These are phyloP conservation scores for Nyctibius grandis DNA, from an alignment of 2,797 vertebrate genomes.

Conservation along the genomic window DNA sequence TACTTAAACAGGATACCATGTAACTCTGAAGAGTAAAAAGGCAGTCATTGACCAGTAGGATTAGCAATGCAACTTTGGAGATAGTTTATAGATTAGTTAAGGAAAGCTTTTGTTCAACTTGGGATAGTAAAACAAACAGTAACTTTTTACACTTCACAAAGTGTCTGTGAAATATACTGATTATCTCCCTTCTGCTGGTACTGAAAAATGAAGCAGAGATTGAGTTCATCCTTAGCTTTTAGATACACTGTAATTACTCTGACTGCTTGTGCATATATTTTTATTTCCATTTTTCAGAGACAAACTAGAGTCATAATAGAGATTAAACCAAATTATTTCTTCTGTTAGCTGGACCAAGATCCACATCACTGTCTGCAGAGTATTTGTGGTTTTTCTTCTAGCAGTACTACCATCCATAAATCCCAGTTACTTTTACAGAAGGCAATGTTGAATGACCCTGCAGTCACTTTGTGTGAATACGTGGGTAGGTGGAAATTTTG, in stretches of 20 bases:
- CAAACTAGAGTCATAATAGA: accelerated
- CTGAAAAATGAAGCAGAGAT: background rate
- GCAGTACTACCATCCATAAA: background rate
- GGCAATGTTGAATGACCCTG: background rate
- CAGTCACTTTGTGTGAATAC: background rate
- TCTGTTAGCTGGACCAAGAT: background rate
- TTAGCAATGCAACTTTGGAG: background rate
- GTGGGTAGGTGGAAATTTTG: background rate
- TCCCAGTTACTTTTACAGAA: background rate
- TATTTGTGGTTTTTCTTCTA: background rate
- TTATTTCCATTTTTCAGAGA: background rate
- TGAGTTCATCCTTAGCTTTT: background rate
- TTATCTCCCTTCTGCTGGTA: background rate
- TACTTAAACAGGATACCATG: background rate
- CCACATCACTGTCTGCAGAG: background rate
- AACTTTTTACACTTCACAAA: background rate
- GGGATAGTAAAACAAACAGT: background rate
- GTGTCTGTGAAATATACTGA: background rate
- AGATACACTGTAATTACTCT: background rate
- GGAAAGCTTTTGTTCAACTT: background rate
- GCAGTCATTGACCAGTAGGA: background rate
- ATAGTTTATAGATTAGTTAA: background rate
- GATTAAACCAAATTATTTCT: background rate
- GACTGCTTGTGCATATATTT: background rate
- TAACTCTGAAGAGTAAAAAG: background rate